Evolutionary conservation across 2,113 vertebrate genomes (phyloP), one percentile per base, ranked within the genome.

Genomic region (Clupea harengus): DNA sequence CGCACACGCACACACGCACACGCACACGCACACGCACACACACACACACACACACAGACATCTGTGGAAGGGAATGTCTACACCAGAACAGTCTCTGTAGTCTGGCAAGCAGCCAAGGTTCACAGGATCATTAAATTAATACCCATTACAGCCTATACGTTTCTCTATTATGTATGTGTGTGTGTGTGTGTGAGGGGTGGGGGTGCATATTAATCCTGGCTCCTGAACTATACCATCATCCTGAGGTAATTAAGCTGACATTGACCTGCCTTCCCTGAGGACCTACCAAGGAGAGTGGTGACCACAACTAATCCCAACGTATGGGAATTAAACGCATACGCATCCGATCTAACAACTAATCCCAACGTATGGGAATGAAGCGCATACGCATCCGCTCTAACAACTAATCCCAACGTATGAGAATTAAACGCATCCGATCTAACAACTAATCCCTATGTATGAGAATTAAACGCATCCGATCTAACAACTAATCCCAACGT

Each of bases 221-320:
- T 44, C 11, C 64, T 83, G 50, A 81, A 18, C 52, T 86, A n/a
- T 45, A 39, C 32, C 32, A 45, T 60, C 18, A 28, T 81, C 39
- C 84, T 83, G 45, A 67, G 49, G 80, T 82, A 72, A 87, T 85
- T 85, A 87, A 82, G 57, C 80, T n/a, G 45, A 81, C 81, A 85
- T 83, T 85, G 72, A 44, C 64, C 39, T 57, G 1, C 46, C 81
- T 83, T 50, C 81, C 44, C 50, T 15, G 50, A 72, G 67, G 82
- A 83, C 8, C 28, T 18, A 60, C 8, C 44, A 25, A 20, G 18
- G 45, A 49, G 13, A 15, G 8, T 52, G 72, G 67, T n/a, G 50
- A 45, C 44, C 45, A 50, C 82, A 49, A 47, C 81, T 54, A 17
- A 72, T 4, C 25, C 7, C 32, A 72, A 72, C 25, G 25, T 72